phyloP scores from a whole-genome alignment of 2,888 invertebrate genomes.

The Bhutanitis thaidina region DNA sequence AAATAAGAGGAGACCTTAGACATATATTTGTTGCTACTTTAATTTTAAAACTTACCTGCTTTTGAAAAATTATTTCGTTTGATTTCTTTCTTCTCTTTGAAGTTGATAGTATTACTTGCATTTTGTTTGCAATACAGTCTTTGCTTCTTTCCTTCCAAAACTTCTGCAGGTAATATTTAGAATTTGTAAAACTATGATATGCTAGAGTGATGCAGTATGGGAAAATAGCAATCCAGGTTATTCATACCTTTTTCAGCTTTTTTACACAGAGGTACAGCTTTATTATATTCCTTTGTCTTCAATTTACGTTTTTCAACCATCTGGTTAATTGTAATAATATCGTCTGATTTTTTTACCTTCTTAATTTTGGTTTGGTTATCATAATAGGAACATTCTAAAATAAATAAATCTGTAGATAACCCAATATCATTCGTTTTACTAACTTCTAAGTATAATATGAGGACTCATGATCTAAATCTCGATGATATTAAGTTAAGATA shows the following conservation, averaged over 20 bases:
- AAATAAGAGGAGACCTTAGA: too few relatives aligned
- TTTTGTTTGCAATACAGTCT: background rate
- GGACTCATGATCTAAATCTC: too few relatives aligned
- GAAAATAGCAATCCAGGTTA: background rate
- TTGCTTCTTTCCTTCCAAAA: background rate
- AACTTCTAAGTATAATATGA: too few relatives aligned
- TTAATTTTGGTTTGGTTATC: background rate
- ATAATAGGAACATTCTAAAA: background rate
- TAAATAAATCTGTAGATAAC: background rate
- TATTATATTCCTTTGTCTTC: constrained; percentile 4
- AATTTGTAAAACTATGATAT: background rate
- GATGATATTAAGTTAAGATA: too few relatives aligned
- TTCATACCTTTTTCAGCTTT: constrained; percentile 2
- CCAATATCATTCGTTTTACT: too few relatives aligned
- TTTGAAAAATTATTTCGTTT: background rate
- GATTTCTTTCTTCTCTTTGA: background rate
- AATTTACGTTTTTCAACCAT: constrained; percentile 11
- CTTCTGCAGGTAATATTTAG: background rate
- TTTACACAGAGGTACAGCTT: background rate
- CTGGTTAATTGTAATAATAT: constrained; percentile 3
- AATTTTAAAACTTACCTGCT: background rate
- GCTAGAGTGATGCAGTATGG: background rate
- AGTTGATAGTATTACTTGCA: background rate
- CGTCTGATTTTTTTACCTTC: constrained; percentile 1
- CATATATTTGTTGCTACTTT: too few relatives aligned